Conservation (phyloP, 2,888 invertebrate genomes). For the Caenorhabditis doughertyi region DNA sequence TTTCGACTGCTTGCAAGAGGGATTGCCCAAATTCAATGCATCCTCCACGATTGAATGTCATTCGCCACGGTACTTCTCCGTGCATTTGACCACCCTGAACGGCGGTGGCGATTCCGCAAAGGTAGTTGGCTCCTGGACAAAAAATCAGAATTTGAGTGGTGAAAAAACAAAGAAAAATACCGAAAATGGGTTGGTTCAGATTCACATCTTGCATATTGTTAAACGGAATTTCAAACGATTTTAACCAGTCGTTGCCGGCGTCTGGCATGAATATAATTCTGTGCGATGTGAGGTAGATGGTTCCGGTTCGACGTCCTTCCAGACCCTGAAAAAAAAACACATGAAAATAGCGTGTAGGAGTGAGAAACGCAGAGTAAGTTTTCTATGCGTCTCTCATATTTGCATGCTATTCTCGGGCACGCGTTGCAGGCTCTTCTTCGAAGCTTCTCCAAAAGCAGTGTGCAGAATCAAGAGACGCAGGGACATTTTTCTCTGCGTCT, state of each 20-base stretch:
- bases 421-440: too few species aligned
- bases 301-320: conserved; percentile 85
- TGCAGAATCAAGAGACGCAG: too few species aligned
- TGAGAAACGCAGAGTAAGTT: too few species aligned
- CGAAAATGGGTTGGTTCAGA: conserved; percentile 97
- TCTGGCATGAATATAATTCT: conserved; percentile 83
- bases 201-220: conserved; percentile 89
- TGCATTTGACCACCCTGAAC: conserved; percentile 89
- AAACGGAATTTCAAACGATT: conserved; percentile 96
- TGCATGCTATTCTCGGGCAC: too few species aligned
- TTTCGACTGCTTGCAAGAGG: conserved; percentile 91
- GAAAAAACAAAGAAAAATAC: too few species aligned
- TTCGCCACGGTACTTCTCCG: conserved; percentile 71
- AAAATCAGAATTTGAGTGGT: too few species aligned
- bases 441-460: too few species aligned
- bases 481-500: too few species aligned
- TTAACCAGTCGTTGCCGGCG: conserved; percentile 59
- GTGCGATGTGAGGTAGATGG: conserved; percentile 96
- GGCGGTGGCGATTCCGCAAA: conserved; percentile 91
- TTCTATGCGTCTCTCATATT: too few species aligned
- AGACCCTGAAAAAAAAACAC: conserved; percentile 63
- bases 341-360: background rate
- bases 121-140: conserved; percentile 91
- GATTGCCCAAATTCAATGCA: conserved; percentile 98
- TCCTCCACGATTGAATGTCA: conserved; percentile 88